Evolutionary conservation across 1,140 invertebrate genomes (phyloP).

Genomic region (Forficula auricularia): DNA sequence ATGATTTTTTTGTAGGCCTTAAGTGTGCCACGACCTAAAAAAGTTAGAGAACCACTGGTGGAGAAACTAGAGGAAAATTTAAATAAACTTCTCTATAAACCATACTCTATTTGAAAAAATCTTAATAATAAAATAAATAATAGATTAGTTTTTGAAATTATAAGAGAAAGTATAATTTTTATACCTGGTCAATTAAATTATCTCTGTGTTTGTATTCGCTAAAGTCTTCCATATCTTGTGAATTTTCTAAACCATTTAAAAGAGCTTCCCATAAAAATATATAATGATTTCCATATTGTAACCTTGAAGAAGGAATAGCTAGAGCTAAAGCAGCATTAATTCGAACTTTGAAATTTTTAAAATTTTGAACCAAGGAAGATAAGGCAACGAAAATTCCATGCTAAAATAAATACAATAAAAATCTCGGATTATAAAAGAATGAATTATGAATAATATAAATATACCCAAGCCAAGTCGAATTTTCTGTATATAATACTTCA

Average conservation of each 20-base stretch:
- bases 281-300: constrained; percentile 41
- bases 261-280: constrained; percentile 45
- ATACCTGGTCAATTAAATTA: constrained; percentile 47
- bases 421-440: no score
- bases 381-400: constrained; percentile 30
- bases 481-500: constrained; percentile 32
- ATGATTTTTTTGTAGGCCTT: no score
- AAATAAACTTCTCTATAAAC: no score
- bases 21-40: no score
- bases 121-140: no score
- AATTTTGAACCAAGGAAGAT: constrained; percentile 31
- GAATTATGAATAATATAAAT: not conserved
- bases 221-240: constrained; percentile 54
- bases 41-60: no score
- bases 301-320: constrained; percentile 34
- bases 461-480: constrained; percentile 28
- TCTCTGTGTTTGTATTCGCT: constrained; percentile 66
- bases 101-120: no score
- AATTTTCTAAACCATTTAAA: constrained; percentile 48
- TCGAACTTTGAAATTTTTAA: constrained; percentile 50
- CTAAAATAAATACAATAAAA: constrained; percentile 20
- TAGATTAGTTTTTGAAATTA: no score
- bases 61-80: no score
- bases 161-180: no score
- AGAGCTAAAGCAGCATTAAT: constrained; percentile 66